Percentiles rank a stretch among this genome's conserved stretches.
Evolutionary conservation across 2,888 invertebrate species (phyloP).

Genomic region (Camptogramma bilineatum): DNA sequence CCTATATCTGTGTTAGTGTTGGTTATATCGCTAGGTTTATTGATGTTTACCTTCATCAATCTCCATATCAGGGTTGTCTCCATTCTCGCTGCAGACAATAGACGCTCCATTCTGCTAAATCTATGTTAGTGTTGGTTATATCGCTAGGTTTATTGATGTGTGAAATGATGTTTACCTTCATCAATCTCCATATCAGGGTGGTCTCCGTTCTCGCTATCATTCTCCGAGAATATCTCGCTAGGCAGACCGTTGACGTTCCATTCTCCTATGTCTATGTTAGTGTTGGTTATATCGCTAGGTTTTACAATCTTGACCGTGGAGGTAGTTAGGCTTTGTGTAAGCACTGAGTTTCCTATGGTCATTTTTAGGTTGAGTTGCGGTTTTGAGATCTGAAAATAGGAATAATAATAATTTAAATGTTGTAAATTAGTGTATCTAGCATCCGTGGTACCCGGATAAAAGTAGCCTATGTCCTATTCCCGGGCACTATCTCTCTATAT

Average conservation of each 20-base stretch:
- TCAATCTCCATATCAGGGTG: conserved; percentile 64
- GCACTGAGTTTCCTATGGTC: conserved; percentile 62
- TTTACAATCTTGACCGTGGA: conserved; percentile 44
- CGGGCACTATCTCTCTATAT: no score
- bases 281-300: conserved; percentile 14
- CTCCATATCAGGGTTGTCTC: conserved; percentile 57
- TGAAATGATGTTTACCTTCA: conserved; percentile 55
- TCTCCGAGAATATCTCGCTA: conserved; percentile 30
- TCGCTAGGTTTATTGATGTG: conserved; percentile 9
- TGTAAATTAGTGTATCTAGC: no score
- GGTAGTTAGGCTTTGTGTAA: conserved; percentile 63
- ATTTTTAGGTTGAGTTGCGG: conserved; percentile 62
- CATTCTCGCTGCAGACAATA: conserved; percentile 24
- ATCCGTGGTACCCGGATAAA: no score
- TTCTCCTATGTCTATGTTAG: conserved; percentile 18
- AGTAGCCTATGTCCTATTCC: no score
- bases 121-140: conserved; percentile 17
- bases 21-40: conserved; percentile 17
- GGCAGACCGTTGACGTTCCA: conserved; percentile 31
- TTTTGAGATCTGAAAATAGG: conserved; percentile 51
- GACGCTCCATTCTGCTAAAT: conserved; percentile 27
- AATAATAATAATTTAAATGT: background rate
- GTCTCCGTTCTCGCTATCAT: conserved; percentile 39
- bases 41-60: no score
- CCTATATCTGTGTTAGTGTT: conserved; percentile 20